Evolutionary conservation across 2,888 invertebrate genomes (phyloP).

Genomic region (Sphaerophoria taeniata): DNA sequence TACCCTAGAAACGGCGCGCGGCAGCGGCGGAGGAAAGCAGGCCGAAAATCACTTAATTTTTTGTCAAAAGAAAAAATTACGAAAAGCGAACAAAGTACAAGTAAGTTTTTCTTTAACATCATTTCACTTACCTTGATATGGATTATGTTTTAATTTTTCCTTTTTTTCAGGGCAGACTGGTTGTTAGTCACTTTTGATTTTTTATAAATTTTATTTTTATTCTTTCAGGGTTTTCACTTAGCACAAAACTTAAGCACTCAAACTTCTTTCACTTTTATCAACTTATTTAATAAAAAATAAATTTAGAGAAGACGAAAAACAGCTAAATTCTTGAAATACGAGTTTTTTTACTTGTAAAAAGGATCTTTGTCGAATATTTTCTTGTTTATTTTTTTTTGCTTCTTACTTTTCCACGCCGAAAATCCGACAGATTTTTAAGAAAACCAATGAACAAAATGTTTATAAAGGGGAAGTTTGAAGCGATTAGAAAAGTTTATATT

Average conservation of each 20-base stretch:
- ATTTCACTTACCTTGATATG: constrained; percentile 67
- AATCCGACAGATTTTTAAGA: constrained; percentile 13
- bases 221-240: not conserved
- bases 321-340: constrained; percentile 14
- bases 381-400: not conserved
- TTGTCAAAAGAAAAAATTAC: not conserved
- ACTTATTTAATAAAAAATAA: constrained; percentile 3
- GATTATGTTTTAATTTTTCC: constrained; percentile 38
- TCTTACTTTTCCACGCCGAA: constrained; percentile 37
- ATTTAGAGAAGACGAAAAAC: not conserved
- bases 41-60: constrained; percentile 21
- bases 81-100: constrained; percentile 2
- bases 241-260: not conserved
- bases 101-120: not conserved
- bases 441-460: constrained; percentile 3
- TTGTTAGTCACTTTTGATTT: constrained; percentile 9
- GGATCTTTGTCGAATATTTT: not conserved
- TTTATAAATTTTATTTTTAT: constrained; percentile 19
- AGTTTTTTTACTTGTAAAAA: constrained; percentile 9
- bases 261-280: constrained; percentile 9
- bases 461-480: constrained; percentile 24
- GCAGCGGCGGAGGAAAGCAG: constrained; percentile 1
- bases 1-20: constrained; percentile 51
- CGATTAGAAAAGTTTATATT: constrained; percentile 37
- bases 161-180: constrained; percentile 27